Conservation (phyloP, 2,888 invertebrate species). For the Eilema depressum region DNA sequence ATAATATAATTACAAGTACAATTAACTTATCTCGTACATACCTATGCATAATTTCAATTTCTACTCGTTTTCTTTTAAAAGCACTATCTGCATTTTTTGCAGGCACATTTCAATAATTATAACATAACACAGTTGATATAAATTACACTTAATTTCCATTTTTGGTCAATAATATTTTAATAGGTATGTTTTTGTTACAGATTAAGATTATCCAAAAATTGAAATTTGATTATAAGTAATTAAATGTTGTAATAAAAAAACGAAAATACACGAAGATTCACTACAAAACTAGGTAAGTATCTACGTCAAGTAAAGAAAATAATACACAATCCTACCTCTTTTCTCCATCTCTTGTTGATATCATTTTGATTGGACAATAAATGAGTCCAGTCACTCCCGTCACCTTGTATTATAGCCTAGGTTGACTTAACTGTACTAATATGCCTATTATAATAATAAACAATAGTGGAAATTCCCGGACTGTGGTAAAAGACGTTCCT, state of each 20-base stretch:
- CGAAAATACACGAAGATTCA: neutral
- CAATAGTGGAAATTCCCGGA: conserved; percentile 34
- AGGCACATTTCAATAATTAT: too few species aligned
- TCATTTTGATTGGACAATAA: conserved; percentile 53
- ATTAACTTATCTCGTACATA: too few species aligned
- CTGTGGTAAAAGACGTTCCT: conserved; percentile 16
- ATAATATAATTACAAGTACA: too few species aligned
- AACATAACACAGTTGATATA: too few species aligned
- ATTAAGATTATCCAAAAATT: neutral
- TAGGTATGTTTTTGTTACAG: neutral
- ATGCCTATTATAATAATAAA: conserved; percentile 27
- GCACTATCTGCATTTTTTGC: too few species aligned
- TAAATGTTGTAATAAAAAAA: neutral
- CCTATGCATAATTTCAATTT: too few species aligned
- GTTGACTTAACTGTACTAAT: conserved; percentile 43
- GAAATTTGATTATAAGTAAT: neutral
- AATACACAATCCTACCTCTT: conserved; percentile 45
- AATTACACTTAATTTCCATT: too few species aligned
- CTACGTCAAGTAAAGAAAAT: neutral
- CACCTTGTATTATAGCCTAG: conserved; percentile 55
- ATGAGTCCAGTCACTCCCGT: conserved; percentile 55
- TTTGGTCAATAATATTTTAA: too few species aligned
- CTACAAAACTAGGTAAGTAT: neutral
- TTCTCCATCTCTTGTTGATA: conserved; percentile 49
- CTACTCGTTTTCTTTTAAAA: too few species aligned